Percentiles rank a stretch among this genome's conserved stretches.
Conservation (phyloP, 1,140 invertebrate genomes). For the Trachymyrmex cornetzi region DNA sequence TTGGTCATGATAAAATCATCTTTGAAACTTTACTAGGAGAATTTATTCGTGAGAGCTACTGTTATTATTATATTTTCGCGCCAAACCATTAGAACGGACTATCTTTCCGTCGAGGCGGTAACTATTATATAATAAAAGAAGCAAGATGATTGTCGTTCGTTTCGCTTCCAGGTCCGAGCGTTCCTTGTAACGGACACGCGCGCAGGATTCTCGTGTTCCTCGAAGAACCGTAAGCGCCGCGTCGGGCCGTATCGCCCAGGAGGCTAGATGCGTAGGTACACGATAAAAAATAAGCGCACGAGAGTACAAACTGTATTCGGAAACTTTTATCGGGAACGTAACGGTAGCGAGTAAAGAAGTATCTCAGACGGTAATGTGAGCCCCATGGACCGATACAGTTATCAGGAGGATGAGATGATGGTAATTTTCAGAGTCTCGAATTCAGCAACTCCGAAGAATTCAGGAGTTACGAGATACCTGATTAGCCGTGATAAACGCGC, state of each 20-base stretch:
- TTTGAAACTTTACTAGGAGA: neutral
- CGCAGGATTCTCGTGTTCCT: slow-evolving; percentile 45
- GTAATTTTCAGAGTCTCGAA: slow-evolving; percentile 58
- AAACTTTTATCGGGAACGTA: slow-evolving; percentile 52
- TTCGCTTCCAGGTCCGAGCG: neutral
- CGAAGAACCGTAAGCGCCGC: slow-evolving; percentile 69
- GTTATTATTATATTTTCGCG: neutral
- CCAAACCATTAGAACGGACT: neutral
- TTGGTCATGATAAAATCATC: neutral
- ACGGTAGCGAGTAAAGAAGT: slow-evolving; percentile 63
- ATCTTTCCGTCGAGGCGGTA: neutral
- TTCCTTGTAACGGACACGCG: slow-evolving; percentile 60
- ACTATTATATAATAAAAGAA: neutral
- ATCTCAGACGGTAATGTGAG: slow-evolving; percentile 24
- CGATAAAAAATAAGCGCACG: slow-evolving; percentile 49
- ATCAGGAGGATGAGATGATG: slow-evolving; percentile 31
- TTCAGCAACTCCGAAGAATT: slow-evolving; percentile 55
- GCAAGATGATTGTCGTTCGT: slow-evolving; percentile 4
- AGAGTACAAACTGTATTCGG: slow-evolving; percentile 4
- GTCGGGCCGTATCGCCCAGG: slow-evolving; percentile 36
- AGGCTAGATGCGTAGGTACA: slow-evolving; percentile 47
- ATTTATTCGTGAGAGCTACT: too few species aligned
- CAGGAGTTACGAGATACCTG: slow-evolving; percentile 53
- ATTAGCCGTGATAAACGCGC: slow-evolving; percentile 12
- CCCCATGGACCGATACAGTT: slow-evolving; percentile 69